Percentiles rank a stretch among this genome's conserved stretches.
Evolutionary conservation across 2,113 vertebrate genomes (phyloP).

Genomic region (Pedetes capensis): DNA sequence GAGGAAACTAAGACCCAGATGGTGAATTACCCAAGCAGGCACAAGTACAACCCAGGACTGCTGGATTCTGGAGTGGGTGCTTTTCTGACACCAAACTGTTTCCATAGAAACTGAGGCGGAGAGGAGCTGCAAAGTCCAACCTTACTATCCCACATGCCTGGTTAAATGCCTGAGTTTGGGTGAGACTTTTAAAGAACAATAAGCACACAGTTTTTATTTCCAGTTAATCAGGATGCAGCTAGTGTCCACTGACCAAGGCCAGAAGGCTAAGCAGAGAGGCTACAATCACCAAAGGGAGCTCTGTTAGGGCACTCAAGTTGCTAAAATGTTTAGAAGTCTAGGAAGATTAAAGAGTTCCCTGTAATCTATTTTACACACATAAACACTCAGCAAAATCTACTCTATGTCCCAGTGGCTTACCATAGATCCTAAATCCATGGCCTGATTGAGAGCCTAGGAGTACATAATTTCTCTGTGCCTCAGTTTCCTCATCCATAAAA

Average conservation of each 20-base stretch:
- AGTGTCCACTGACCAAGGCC: background rate
- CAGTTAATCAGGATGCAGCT: background rate
- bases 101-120: background rate
- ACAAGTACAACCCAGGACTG: no score
- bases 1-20: background rate
- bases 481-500: background rate
- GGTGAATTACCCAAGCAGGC: background rate
- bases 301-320: background rate
- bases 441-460: background rate
- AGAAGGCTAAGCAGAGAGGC: background rate
- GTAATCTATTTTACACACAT: background rate
- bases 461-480: background rate
- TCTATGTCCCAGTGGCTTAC: background rate
- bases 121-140: background rate
- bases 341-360: background rate
- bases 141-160: background rate
- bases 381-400: background rate
- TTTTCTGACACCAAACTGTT: background rate
- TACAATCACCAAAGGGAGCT: background rate
- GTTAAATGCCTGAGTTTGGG: slow-evolving; percentile 4
- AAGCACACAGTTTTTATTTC: background rate
- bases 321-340: background rate
- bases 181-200: slow-evolving; percentile 35
- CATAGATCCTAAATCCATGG: background rate
- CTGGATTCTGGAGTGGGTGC: background rate